Evolutionary conservation across 2,888 invertebrate genomes (phyloP).

Genomic region (Choristoneura rosaceana): DNA sequence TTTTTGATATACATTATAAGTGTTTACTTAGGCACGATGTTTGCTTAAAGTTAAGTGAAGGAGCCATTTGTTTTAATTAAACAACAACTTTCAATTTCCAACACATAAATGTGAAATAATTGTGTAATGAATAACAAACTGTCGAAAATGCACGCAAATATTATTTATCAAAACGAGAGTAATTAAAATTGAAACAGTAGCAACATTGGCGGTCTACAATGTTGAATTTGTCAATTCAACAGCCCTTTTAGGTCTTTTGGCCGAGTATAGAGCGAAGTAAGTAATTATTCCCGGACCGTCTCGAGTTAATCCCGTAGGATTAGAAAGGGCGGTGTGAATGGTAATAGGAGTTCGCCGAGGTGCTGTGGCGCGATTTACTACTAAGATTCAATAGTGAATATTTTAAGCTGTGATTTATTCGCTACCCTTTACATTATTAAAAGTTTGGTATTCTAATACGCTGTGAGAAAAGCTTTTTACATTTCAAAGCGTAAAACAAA

Average conservation of each 20-base stretch:
- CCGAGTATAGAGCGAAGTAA: slow-evolving; percentile 66
- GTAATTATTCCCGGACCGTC: slow-evolving; percentile 83
- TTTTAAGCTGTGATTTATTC: slow-evolving; percentile 81
- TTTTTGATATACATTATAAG: slow-evolving; percentile 56
- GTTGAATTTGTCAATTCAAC: slow-evolving; percentile 52
- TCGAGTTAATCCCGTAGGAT: slow-evolving; percentile 82
- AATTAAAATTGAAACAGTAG: slow-evolving; percentile 37
- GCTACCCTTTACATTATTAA: slow-evolving; percentile 55
- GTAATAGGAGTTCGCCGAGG: slow-evolving; percentile 80
- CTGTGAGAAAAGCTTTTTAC: background rate
- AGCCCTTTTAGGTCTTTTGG: slow-evolving; percentile 58
- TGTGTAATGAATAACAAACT: slow-evolving; percentile 14
- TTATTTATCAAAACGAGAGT: slow-evolving; percentile 30
- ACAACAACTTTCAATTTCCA: background rate
- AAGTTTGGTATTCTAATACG: slow-evolving; percentile 22
- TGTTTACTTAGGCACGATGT: background rate
- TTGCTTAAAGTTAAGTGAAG: background rate
- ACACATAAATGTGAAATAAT: slow-evolving; percentile 1
- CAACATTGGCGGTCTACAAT: slow-evolving; percentile 29
- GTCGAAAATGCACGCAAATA: slow-evolving; percentile 23
- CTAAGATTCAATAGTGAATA: slow-evolving; percentile 84
- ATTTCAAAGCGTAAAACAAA: background rate
- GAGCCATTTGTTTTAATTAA: background rate
- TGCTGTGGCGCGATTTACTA: slow-evolving; percentile 83
- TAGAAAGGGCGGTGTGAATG: slow-evolving; percentile 83